Percentiles rank a stretch among this genome's conserved stretches.
These are phyloP conservation scores for Catharus ustulatus DNA, from an alignment of 2,797 vertebrate genomes.

Conservation along the genomic window DNA sequence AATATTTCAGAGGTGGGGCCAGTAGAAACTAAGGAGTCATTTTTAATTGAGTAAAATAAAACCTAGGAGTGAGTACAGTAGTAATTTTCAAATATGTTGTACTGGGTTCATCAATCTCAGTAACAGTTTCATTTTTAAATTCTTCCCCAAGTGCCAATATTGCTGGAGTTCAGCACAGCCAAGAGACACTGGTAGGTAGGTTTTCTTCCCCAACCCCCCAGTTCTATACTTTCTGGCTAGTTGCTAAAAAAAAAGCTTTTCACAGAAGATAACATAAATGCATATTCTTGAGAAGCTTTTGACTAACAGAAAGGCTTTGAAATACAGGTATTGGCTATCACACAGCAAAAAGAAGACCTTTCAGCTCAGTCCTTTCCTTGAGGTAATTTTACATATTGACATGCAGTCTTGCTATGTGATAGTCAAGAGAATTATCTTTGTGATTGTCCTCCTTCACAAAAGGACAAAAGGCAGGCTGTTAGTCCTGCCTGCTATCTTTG, in stretches of 20 bases:
- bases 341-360: not conserved
- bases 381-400: not conserved
- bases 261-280: not conserved
- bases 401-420: not conserved
- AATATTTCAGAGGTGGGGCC: slow-evolving; percentile 10
- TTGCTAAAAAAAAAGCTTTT: not conserved
- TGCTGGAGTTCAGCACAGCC: not conserved
- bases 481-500: not conserved
- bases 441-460: not conserved
- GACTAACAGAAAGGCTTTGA: slow-evolving; percentile 15
- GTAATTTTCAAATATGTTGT: not conserved
- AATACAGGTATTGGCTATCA: not conserved
- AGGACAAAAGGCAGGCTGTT: slow-evolving; percentile 5
- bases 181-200: not conserved
- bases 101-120: not conserved
- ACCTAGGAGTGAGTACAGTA: not conserved
- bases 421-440: not conserved
- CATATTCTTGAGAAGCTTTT: not conserved
- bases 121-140: not conserved
- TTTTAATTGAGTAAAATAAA: slow-evolving; percentile 40
- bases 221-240: not conserved
- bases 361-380: not conserved
- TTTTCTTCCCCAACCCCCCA: not conserved
- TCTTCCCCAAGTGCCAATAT: not conserved
- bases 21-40: slow-evolving; percentile 54